Evolutionary conservation across 2,888 invertebrate species (phyloP).

Genomic region (Nasonovia ribisnigri): DNA sequence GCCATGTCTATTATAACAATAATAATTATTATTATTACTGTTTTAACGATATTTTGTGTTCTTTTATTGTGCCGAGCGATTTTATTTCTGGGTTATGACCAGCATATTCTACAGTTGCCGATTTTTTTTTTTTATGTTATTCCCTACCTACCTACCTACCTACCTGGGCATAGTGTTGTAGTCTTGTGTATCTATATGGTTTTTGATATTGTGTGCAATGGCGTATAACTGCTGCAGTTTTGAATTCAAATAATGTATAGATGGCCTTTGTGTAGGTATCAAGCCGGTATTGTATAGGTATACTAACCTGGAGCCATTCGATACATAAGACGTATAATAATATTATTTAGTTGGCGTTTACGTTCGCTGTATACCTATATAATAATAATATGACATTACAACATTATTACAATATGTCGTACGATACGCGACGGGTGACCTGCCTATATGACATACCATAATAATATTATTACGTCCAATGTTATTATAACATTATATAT

Average conservation of each 20-base stretch:
- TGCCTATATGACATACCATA: background rate
- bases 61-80: background rate
- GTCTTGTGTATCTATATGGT: background rate
- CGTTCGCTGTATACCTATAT: background rate
- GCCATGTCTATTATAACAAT: too few relatives aligned
- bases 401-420: background rate
- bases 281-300: background rate
- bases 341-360: background rate
- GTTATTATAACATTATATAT: background rate
- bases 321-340: background rate
- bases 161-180: background rate
- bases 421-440: background rate
- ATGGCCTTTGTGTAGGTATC: background rate
- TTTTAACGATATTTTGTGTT: background rate
- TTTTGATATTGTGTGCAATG: background rate
- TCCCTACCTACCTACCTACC: background rate
- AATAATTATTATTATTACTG: background rate
- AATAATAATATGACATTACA: background rate
- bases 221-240: background rate
- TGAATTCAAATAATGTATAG: background rate
- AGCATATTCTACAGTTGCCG: background rate
- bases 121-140: background rate
- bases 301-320: background rate
- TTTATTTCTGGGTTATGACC: constrained; percentile 7
- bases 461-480: too few relatives aligned